A percentile compares a stretch with the other conserved stretches of the same genome.
Conservation (phyloP, 2,888 invertebrate species). For the Stegophylla sp. region DNA sequence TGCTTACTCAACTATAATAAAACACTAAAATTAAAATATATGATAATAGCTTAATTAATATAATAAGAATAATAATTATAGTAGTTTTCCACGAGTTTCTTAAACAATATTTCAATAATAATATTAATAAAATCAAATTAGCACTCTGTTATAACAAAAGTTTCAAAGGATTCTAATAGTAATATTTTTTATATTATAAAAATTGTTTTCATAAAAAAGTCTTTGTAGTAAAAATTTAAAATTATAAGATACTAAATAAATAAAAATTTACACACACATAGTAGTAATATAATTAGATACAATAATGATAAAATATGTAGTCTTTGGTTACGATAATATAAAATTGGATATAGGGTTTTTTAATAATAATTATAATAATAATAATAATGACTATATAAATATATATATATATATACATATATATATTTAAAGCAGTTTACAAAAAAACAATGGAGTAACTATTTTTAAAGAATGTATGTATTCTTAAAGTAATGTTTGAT, state of each 20-base stretch:
- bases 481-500: neutral
- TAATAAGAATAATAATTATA: slow-evolving; percentile 39
- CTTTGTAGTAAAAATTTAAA: slow-evolving; percentile 48
- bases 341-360: slow-evolving; percentile 27
- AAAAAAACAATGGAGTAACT: neutral
- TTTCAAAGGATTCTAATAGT: slow-evolving; percentile 30
- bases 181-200: slow-evolving; percentile 41
- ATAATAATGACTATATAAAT: neutral
- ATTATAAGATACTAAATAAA: slow-evolving; percentile 48
- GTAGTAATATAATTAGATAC: slow-evolving; percentile 35
- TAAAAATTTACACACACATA: slow-evolving; percentile 36
- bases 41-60: slow-evolving; percentile 26
- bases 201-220: slow-evolving; percentile 45
- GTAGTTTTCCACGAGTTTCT: slow-evolving; percentile 24
- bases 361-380: slow-evolving; percentile 9
- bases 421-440: slow-evolving; percentile 1
- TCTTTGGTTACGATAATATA: slow-evolving; percentile 48
- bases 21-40: neutral
- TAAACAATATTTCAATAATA: slow-evolving; percentile 23
- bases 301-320: slow-evolving; percentile 48
- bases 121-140: slow-evolving; percentile 31
- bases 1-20: slow-evolving; percentile 5
- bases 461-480: neutral
- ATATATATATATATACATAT: neutral
- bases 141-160: slow-evolving; percentile 8